Evolutionary conservation across 2,113 vertebrate species (phyloP).

Genomic region (Gymnobelideus leadbeateri): DNA sequence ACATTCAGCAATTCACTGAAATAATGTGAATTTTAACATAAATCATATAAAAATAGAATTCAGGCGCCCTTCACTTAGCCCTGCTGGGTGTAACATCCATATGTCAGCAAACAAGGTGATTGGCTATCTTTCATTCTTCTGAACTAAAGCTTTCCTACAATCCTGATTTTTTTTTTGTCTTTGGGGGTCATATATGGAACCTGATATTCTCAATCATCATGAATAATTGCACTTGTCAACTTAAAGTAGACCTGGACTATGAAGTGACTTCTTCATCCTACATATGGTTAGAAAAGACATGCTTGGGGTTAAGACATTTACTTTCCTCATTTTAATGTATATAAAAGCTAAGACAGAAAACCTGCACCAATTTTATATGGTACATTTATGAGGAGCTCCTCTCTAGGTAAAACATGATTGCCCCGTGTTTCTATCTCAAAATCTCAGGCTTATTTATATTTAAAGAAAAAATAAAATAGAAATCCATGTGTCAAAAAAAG

Average conservation of each 20-base stretch:
- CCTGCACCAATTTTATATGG: conserved; percentile 60
- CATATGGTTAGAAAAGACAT: conserved; percentile 36
- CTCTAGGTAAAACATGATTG: conserved; percentile 70
- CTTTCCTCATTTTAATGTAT: conserved; percentile 43
- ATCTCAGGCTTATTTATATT: conserved; percentile 48
- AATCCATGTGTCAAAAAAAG: conserved; percentile 57
- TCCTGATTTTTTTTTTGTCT: conserved; percentile 52
- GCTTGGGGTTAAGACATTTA: conserved; percentile 24
- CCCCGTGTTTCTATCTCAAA: conserved; percentile 61
- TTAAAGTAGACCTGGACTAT: conserved; percentile 8
- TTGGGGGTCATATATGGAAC: conserved; percentile 43
- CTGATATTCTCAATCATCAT: conserved; percentile 56
- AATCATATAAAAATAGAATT: conserved; percentile 30
- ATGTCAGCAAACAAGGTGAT: conserved; percentile 12
- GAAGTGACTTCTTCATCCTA: conserved; percentile 3
- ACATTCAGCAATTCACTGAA: conserved; percentile 56
- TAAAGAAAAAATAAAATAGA: conserved; percentile 62
- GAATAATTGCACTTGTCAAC: conserved; percentile 55
- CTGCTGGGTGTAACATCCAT: conserved; percentile 8
- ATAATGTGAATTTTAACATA: conserved; percentile 45
- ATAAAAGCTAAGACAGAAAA: conserved; percentile 60
- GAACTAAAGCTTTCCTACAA: conserved; percentile 34
- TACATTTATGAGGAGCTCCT: conserved; percentile 61
- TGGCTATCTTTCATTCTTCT: conserved; percentile 19
- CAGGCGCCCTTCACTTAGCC: not conserved